Base-by-base conservation (phyloP, 2,797 vertebrate species). In the Myotis myotis region DNA sequence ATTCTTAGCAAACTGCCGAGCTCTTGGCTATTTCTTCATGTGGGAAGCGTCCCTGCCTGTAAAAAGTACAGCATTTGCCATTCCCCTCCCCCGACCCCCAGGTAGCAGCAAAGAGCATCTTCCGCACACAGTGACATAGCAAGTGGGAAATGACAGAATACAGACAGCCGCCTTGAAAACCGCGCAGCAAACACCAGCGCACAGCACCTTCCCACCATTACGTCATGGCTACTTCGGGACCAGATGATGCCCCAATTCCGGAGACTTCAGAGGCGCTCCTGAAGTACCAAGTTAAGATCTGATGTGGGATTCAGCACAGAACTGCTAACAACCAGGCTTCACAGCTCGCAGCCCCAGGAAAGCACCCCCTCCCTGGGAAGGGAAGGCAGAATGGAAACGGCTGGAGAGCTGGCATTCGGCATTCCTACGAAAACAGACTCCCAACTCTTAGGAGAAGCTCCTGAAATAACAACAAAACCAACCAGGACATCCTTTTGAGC, bases 181-280 rank as follows among this genome's bases (percentile, higher is more conserved):
- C 1, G 6, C 16, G n/a, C 74, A 75, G 66, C 23, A 28, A 72
- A 80, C 71, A 11, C 57, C 55, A 76, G 92, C 49, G 53, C 74
- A 33, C 53, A 57, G 36, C 60, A 64, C 72, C 36, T 78, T 78
- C 92, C 81, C 89, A n/a, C 79, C 93, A 97, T 94, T 41, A 96
- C 80, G 82, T 98, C 97, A 98, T 97, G 97, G 96, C 93, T 93
- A 76, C 97, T 92, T 71, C 0, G 23, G 74, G 33, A 47, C 84
- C 87, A 28, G 87, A 88, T 94, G 89, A 57, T 72, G 49, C 91
- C 89, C n/a, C n/a, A 5, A 33, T 71, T 41, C 84, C 25, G 28
- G 79, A 72, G 84, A 97, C 82, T 88, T 75, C 23, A 22, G 15
- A 74, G 6, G 4, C 81, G 81, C 62, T 85, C 74, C n/a, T 3